phyloP scores from a whole-genome alignment of 2,113 vertebrate genomes.

The Sigmodon hispidus region DNA sequence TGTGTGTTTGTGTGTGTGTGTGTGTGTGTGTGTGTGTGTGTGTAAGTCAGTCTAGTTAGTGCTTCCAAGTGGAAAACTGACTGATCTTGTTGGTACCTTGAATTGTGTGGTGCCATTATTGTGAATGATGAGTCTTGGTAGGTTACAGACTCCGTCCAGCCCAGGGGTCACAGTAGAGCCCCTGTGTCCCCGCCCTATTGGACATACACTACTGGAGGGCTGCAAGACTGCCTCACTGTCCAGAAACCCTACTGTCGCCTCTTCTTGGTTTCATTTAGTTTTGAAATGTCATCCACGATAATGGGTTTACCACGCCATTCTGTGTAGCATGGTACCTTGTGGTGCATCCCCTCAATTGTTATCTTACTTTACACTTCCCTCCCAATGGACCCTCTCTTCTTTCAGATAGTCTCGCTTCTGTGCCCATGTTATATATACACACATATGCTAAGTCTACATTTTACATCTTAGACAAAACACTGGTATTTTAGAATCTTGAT shows the following conservation, averaged over 20 bases:
- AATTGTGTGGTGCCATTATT: not conserved
- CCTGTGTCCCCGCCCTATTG: not conserved
- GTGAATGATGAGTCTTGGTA: not conserved
- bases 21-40: not conserved
- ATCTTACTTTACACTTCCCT: not conserved
- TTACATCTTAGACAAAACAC: not conserved
- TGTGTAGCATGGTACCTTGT: not conserved
- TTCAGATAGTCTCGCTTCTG: not conserved
- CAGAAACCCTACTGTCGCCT: not conserved
- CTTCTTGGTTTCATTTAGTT: not conserved
- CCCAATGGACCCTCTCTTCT: not conserved
- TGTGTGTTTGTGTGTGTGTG: not conserved
- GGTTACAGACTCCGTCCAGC: not conserved
- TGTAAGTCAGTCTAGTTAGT: not conserved
- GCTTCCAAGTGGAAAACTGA: not conserved
- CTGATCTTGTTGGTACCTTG: not conserved
- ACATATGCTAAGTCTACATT: not conserved
- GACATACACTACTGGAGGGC: not conserved
- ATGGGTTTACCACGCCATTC: not conserved
- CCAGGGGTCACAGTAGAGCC: not conserved
- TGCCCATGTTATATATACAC: not conserved
- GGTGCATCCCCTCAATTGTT: accelerated
- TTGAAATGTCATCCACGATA: not conserved
- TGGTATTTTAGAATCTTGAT: not conserved
- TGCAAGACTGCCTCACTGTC: not conserved